Percentiles rank a stretch among this genome's conserved stretches.
Conservation (phyloP, 1,140 invertebrate genomes). For the honey bee (Apis mellifera) region Amel_HAv3.1 CM009933.2:8050001-8050500, state of each 20-base stretch:
- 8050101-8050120: constrained; percentile 97
- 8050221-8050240: constrained; percentile 94
- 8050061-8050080: constrained; percentile 5
- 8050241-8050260: constrained; percentile 92
- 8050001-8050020: constrained; percentile 94
- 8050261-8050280: constrained; percentile 92
- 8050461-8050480: constrained; percentile 93
- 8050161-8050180: constrained; percentile 90
- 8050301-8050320: neutral
- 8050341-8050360: no score
- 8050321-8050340: neutral
- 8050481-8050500: constrained; percentile 92
- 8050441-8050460: constrained; percentile 92
- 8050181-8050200: constrained; percentile 93
- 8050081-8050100: constrained; percentile 92
- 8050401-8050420: neutral
- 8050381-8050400: no score
- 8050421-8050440: constrained; percentile 85
- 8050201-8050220: constrained; percentile 93
- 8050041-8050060: neutral
- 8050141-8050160: constrained; percentile 94
- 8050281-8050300: constrained; percentile 83
- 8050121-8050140: constrained; percentile 97
- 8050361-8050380: no score
- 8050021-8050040: constrained; percentile 81